Evolutionary conservation across 2,797 vertebrate genomes (phyloP).

Genomic region (Calcarius lapponicus): DNA sequence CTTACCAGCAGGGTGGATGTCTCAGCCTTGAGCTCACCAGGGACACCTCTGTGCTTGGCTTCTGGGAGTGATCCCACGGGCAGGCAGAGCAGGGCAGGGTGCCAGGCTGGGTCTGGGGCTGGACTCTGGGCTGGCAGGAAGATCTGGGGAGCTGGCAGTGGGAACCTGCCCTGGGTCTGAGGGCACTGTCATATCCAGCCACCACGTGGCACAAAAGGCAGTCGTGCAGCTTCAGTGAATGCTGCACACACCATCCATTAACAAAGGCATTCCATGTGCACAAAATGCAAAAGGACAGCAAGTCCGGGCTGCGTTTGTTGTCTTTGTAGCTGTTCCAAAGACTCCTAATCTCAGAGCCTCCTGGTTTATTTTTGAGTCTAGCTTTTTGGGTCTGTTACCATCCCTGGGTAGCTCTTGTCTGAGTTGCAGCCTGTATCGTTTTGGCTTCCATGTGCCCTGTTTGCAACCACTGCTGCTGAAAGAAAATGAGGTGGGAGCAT

Average conservation of each 20-base stretch:
- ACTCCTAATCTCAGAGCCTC: neutral
- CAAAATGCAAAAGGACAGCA: neutral
- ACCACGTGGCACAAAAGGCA: neutral
- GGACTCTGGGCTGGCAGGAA: neutral
- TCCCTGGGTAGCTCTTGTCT: neutral
- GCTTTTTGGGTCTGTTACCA: neutral
- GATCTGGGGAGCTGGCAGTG: rapidly evolving
- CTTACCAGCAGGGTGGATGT: neutral
- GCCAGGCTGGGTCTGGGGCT: rapidly evolving
- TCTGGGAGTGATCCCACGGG: neutral
- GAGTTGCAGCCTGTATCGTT: neutral
- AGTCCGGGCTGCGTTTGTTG: neutral
- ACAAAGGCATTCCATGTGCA: neutral
- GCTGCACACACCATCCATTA: neutral
- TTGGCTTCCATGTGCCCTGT: neutral
- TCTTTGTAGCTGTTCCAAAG: neutral
- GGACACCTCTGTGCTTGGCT: no score
- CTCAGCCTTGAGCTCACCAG: neutral
- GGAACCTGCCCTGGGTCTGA: neutral
- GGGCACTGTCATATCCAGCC: neutral
- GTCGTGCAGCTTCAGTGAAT: neutral
- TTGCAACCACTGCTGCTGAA: neutral
- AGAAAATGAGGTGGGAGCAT: constrained; percentile 17
- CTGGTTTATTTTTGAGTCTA: neutral
- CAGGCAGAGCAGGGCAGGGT: neutral